A percentile compares a stretch with the other conserved stretches of the same genome.
Evolutionary conservation across 2,797 vertebrate species (phyloP).

Genomic region (Etheostoma nigrum): DNA sequence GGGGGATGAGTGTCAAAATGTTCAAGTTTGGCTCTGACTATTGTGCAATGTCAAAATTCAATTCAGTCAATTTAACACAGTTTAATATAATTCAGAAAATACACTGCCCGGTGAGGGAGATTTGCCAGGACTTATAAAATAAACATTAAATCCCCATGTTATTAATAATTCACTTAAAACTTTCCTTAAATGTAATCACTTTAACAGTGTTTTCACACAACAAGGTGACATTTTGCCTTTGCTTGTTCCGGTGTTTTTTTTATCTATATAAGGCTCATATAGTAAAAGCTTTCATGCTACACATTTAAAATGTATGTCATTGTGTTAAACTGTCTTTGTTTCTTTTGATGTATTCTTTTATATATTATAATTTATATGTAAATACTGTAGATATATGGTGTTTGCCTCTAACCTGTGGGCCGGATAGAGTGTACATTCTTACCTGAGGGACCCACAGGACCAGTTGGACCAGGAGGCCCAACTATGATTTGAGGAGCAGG

Average conservation of each 20-base stretch:
- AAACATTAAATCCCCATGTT: not conserved
- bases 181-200: not conserved
- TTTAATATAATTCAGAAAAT: conserved; percentile 22
- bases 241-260: not conserved
- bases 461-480: conserved; percentile 71
- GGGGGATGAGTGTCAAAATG: not conserved
- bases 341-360: too few relatives aligned
- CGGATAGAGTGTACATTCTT: conserved; percentile 23
- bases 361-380: too few relatives aligned
- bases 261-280: not conserved
- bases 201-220: not conserved
- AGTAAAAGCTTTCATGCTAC: not conserved
- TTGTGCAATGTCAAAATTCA: conserved; percentile 15
- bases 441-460: conserved; percentile 76
- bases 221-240: not conserved
- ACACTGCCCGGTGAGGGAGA: not conserved
- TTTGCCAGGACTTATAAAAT: conserved; percentile 28
- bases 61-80: not conserved
- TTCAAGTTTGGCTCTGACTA: not conserved
- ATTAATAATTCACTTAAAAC: not conserved
- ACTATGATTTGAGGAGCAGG: conserved; percentile 32
- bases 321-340: not conserved
- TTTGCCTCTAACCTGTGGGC: not conserved
- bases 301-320: not conserved
- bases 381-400: not conserved